phyloP scores from a whole-genome alignment of 2,113 vertebrate species.

The Pampusana beccarii region DNA sequence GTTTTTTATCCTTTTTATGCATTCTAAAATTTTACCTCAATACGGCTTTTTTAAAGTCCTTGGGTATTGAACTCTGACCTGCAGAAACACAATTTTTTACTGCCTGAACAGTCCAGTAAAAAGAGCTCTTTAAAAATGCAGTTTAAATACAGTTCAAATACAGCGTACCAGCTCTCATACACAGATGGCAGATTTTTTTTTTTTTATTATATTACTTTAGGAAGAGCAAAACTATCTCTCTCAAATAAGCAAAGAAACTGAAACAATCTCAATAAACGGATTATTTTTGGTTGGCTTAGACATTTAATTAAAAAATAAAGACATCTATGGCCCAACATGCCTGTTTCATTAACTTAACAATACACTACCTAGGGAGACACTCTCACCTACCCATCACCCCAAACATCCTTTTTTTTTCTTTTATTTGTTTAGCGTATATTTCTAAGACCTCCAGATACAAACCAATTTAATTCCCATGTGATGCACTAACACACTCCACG shows the following conservation, averaged over 20 bases:
- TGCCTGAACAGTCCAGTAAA: neutral
- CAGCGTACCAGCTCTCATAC: neutral
- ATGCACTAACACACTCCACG: neutral
- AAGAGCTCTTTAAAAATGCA: neutral
- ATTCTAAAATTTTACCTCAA: neutral
- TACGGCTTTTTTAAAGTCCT: neutral
- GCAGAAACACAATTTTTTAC: neutral
- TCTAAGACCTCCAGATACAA: neutral
- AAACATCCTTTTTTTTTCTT: neutral
- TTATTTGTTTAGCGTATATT: neutral
- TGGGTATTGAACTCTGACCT: neutral
- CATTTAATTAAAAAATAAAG: neutral
- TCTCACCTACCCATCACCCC: neutral
- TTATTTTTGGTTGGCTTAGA: neutral
- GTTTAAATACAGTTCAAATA: neutral
- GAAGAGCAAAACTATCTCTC: neutral
- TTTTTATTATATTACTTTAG: neutral
- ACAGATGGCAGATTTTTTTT: neutral
- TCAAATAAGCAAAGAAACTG: neutral
- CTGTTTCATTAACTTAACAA: neutral
- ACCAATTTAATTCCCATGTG: neutral
- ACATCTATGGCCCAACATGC: too few species aligned
- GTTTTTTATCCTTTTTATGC: neutral
- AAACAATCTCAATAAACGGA: neutral
- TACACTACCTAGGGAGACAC: neutral